Evolutionary conservation across 2,113 vertebrate genomes (phyloP).

Genomic region (Mobula birostris): DNA sequence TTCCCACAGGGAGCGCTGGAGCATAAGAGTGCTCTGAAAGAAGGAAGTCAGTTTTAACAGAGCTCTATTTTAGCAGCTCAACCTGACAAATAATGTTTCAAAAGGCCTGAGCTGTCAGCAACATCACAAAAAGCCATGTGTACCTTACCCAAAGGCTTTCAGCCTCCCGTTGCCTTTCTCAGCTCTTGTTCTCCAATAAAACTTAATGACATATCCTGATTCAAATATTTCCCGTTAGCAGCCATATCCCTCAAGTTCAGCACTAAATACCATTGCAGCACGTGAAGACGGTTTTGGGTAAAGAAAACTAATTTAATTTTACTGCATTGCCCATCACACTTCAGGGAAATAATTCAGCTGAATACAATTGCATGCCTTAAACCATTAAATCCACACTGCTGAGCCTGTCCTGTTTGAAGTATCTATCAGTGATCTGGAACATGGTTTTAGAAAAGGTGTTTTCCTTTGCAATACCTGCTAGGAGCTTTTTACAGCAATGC

Average conservation of each 20-base stretch:
- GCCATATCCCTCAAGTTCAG: neutral
- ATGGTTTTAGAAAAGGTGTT: neutral
- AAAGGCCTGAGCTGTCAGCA: neutral
- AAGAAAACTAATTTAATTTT: conserved; percentile 15
- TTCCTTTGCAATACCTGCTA: neutral
- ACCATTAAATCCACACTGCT: neutral
- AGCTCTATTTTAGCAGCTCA: neutral
- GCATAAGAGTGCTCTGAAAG: neutral
- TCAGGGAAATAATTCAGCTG: neutral
- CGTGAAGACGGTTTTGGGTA: neutral
- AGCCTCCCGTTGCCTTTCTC: neutral
- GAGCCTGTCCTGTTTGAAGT: neutral
- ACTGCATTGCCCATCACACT: conserved; percentile 15
- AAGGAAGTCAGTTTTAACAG: neutral
- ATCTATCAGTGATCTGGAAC: neutral
- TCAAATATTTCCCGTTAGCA: neutral
- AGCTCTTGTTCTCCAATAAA: neutral
- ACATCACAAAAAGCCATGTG: neutral
- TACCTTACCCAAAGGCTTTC: neutral
- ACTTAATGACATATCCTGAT: neutral
- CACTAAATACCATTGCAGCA: neutral
- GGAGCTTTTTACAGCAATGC: neutral
- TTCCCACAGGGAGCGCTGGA: neutral
- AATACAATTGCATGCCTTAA: neutral
- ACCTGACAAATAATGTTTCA: neutral